A percentile compares a stretch with the other conserved stretches of the same genome.
Conservation (phyloP, 1,140 invertebrate species). For the Aradophagus sp. region DNA sequence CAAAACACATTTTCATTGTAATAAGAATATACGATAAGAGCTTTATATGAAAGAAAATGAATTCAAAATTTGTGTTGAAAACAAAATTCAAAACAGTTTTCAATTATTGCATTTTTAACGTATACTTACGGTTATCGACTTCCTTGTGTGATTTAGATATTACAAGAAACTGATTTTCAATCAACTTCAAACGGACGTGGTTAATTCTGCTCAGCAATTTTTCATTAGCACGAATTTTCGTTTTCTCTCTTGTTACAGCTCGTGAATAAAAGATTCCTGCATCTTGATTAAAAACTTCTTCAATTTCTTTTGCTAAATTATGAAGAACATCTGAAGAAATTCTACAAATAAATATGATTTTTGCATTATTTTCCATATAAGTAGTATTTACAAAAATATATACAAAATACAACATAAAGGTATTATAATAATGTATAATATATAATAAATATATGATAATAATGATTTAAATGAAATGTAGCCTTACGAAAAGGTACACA, state of each 20-base stretch:
- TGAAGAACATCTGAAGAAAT: constrained; percentile 1
- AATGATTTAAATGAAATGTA: too few species aligned
- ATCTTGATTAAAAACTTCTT: constrained; percentile 4
- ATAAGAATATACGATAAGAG: too few species aligned
- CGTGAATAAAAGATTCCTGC: constrained; percentile 1
- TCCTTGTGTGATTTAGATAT: background rate
- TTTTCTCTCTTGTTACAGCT: constrained; percentile 1
- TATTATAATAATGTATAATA: too few species aligned
- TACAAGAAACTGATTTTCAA: constrained; percentile 4
- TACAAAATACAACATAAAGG: too few species aligned
- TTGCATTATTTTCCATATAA: constrained; percentile 1
- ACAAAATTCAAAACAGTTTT: too few species aligned
- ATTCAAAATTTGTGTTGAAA: too few species aligned
- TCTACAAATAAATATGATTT: constrained; percentile 9
- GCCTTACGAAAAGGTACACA: constrained; percentile 8
- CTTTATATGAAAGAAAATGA: too few species aligned
- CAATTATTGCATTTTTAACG: too few species aligned
- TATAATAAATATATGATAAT: too few species aligned
- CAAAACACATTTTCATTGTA: too few species aligned
- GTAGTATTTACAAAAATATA: background rate
- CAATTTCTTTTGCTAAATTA: constrained; percentile 7
- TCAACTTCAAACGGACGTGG: constrained; percentile 7
- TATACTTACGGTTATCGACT: too few species aligned
- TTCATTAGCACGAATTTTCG: constrained; percentile 5
- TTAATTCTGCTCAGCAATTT: constrained; percentile 10